A percentile compares a stretch with the other conserved stretches of the same genome.
These are phyloP conservation scores for Lycophotia porphyrea DNA, from an alignment of 2,888 invertebrate genomes.

Conservation along the genomic window DNA sequence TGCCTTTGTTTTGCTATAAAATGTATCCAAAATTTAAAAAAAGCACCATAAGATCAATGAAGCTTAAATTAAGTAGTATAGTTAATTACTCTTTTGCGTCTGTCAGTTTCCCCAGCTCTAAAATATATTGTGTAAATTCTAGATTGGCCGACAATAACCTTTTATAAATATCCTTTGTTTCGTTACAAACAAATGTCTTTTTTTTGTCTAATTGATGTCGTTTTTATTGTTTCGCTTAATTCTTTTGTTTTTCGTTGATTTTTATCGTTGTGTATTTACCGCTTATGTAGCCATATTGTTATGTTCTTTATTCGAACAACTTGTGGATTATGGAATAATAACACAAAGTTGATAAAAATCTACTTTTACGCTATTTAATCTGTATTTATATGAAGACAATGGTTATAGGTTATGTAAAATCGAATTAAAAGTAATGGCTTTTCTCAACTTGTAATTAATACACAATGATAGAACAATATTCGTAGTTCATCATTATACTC, in stretches of 20 bases:
- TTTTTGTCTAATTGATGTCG: conserved; percentile 7
- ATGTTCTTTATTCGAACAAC: not conserved
- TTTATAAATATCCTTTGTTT: conserved; percentile 22
- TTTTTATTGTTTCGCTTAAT: conserved; percentile 34
- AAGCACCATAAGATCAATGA: not conserved
- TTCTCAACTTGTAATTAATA: not conserved
- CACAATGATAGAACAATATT: no score
- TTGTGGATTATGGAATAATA: not conserved
- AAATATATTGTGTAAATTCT: not conserved
- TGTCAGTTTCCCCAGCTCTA: not conserved
- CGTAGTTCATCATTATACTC: no score
- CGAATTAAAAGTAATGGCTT: not conserved
- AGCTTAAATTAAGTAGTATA: not conserved
- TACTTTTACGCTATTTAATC: not conserved
- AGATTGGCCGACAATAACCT: conserved; percentile 11
- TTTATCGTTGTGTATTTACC: conserved; percentile 22
- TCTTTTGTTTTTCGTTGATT: conserved; percentile 47
- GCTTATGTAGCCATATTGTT: not conserved
- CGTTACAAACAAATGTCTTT: conserved; percentile 25
- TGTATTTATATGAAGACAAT: not conserved
- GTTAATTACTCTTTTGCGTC: not conserved
- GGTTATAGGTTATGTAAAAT: not conserved
- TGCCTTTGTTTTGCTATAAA: not conserved
- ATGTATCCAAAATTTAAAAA: not conserved
- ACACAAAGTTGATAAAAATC: not conserved